Evolutionary conservation across 1,140 invertebrate genomes (phyloP).

Genomic region (Drosophila suzukii): DNA sequence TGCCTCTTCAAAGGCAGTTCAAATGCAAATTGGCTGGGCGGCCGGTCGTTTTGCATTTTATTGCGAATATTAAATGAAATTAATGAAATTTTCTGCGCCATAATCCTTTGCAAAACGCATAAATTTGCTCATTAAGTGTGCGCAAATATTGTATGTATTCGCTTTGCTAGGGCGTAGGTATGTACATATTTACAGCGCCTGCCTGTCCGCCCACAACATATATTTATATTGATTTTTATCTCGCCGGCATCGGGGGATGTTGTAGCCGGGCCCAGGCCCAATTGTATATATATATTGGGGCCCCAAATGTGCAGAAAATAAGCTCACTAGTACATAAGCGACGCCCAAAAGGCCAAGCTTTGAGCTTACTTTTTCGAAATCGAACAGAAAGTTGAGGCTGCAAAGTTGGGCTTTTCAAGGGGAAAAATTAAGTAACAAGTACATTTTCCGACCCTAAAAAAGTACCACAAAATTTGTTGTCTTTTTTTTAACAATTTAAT

Average conservation of each 20-base stretch:
- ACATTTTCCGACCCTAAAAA: neutral
- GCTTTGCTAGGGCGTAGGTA: constrained; percentile 17
- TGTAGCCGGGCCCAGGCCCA: constrained; percentile 52
- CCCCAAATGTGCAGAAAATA: constrained; percentile 37
- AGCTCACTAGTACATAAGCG: constrained; percentile 60
- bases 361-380: constrained; percentile 65
- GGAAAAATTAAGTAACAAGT: constrained; percentile 9
- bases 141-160: constrained; percentile 61
- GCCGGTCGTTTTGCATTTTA: constrained; percentile 57
- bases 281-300: constrained; percentile 19
- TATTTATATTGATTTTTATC: constrained; percentile 77
- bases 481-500: neutral
- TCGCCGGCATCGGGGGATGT: constrained; percentile 71
- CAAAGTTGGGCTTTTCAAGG: constrained; percentile 19
- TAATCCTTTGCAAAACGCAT: constrained; percentile 82
- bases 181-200: constrained; percentile 26
- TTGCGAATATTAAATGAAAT: constrained; percentile 82
- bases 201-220: constrained; percentile 38
- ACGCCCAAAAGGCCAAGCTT: constrained; percentile 63
- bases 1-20: constrained; percentile 24
- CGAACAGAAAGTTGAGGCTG: constrained; percentile 7
- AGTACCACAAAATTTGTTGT: neutral
- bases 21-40: constrained; percentile 66
- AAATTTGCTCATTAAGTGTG: constrained; percentile 77
- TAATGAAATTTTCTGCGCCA: constrained; percentile 82